A percentile compares a stretch with the other conserved stretches of the same genome.
Evolutionary conservation across 2,113 vertebrate species (phyloP).

Genomic region (Gymnarchus niloticus): DNA sequence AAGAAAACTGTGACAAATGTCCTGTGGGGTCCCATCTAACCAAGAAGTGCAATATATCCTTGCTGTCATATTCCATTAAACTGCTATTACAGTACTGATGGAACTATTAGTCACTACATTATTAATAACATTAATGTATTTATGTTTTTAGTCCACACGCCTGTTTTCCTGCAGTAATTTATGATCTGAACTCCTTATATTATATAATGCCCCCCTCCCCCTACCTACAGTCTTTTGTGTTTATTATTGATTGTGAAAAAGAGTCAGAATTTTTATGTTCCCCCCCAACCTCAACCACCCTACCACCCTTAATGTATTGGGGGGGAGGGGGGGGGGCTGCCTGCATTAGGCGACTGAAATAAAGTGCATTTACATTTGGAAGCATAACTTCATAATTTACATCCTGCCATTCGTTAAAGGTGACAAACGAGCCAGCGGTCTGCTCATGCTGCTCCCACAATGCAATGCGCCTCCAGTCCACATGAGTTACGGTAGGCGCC

Average conservation of each 20-base stretch:
- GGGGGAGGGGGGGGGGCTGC: constrained; percentile 46
- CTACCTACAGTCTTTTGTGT: constrained; percentile 93
- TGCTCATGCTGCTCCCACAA: constrained; percentile 69
- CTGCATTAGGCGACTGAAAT: constrained; percentile 99
- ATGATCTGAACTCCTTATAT: constrained; percentile 96
- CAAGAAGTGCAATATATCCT: constrained; percentile 69
- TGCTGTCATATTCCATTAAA: constrained; percentile 76
- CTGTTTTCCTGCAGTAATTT: constrained; percentile 99
- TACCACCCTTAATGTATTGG: constrained; percentile 61
- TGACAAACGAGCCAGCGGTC: constrained; percentile 75
- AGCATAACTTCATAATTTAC: constrained; percentile 99
- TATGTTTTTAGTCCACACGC: constrained; percentile 99
- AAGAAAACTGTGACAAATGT: constrained; percentile 69
- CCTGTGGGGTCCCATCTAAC: constrained; percentile 60
- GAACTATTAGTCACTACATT: constrained; percentile 96
- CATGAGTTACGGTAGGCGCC: constrained; percentile 68
- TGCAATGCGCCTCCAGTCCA: constrained; percentile 71
- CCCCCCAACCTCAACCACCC: constrained; percentile 37
- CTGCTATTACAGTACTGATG: constrained; percentile 72
- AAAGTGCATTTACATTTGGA: constrained; percentile 99
- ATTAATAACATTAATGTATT: constrained; percentile 99
- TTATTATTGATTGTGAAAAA: constrained; percentile 98
- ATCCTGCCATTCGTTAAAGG: constrained; percentile 99
- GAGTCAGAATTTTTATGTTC: constrained; percentile 91
- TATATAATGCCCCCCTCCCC: constrained; percentile 75